Percentiles rank a stretch among this genome's conserved stretches.
Conservation (phyloP, 2,797 vertebrate species). For the Manis pentadactyla region DNA sequence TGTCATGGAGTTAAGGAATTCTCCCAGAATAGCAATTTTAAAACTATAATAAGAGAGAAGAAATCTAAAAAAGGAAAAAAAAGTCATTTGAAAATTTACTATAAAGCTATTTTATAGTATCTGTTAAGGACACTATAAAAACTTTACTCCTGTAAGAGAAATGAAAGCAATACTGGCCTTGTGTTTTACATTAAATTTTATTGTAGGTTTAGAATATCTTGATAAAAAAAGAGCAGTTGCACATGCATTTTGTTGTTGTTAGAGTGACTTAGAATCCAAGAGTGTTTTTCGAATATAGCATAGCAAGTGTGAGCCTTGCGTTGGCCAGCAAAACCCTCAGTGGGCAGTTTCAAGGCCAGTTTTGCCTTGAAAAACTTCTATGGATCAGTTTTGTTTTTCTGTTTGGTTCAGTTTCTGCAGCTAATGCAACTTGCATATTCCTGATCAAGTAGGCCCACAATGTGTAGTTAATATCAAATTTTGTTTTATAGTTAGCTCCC, state of each 20-base stretch:
- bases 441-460: slow-evolving; percentile 51
- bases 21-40: slow-evolving; percentile 24
- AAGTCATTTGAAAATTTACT: slow-evolving; percentile 18
- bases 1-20: slow-evolving; percentile 23
- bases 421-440: background rate
- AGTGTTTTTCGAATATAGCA: background rate
- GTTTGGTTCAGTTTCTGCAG: background rate
- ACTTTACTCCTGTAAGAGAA: background rate
- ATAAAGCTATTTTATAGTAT: slow-evolving; percentile 46
- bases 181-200: slow-evolving; percentile 62
- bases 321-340: background rate
- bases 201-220: slow-evolving; percentile 50
- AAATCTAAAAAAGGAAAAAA: slow-evolving; percentile 10
- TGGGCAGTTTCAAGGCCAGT: background rate
- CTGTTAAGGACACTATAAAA: slow-evolving; percentile 41
- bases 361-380: background rate
- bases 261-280: background rate
- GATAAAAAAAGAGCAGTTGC: slow-evolving; percentile 31
- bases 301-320: background rate
- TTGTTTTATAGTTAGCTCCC: background rate
- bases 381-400: background rate
- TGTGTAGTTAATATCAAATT: slow-evolving; percentile 14
- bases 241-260: background rate
- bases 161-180: slow-evolving; percentile 6
- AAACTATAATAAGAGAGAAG: slow-evolving; percentile 40